Evolutionary conservation across 2,888 invertebrate species (phyloP).

Genomic region (Lacanobia wlatinum): DNA sequence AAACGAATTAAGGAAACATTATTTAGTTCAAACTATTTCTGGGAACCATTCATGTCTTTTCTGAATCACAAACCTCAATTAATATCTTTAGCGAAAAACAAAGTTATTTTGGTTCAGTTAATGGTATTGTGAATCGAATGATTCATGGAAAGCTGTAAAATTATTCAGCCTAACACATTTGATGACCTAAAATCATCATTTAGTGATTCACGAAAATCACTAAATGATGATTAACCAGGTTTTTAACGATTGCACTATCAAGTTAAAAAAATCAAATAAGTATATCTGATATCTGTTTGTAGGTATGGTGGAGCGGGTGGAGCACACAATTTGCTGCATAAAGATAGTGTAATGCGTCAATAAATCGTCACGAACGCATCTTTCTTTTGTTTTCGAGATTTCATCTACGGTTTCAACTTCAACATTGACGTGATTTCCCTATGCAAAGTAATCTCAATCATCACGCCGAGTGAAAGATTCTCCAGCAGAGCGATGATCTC

Average conservation of each 20-base stretch:
- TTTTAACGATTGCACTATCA: neutral
- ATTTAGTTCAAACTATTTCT: slow-evolving; percentile 6
- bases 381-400: slow-evolving; percentile 31
- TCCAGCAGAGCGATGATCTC: slow-evolving; percentile 39
- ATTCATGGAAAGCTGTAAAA: slow-evolving; percentile 13
- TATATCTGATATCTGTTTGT: neutral
- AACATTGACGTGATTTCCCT: slow-evolving; percentile 37
- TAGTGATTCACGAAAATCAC: slow-evolving; percentile 27
- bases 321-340: slow-evolving; percentile 22
- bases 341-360: slow-evolving; percentile 39
- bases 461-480: slow-evolving; percentile 23
- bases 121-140: neutral
- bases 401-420: slow-evolving; percentile 26
- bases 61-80: slow-evolving; percentile 6
- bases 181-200: slow-evolving; percentile 8
- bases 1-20: slow-evolving; percentile 24
- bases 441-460: slow-evolving; percentile 42
- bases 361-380: slow-evolving; percentile 38
- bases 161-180: slow-evolving; percentile 14
- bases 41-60: neutral
- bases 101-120: neutral
- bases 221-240: no score
- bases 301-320: slow-evolving; percentile 5
- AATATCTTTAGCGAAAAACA: neutral
- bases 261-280: slow-evolving; percentile 21